A percentile compares a stretch with the other conserved stretches of the same genome.
phyloP scores from a whole-genome alignment of 2,113 vertebrate species.

The Carollia perspicillata region DNA sequence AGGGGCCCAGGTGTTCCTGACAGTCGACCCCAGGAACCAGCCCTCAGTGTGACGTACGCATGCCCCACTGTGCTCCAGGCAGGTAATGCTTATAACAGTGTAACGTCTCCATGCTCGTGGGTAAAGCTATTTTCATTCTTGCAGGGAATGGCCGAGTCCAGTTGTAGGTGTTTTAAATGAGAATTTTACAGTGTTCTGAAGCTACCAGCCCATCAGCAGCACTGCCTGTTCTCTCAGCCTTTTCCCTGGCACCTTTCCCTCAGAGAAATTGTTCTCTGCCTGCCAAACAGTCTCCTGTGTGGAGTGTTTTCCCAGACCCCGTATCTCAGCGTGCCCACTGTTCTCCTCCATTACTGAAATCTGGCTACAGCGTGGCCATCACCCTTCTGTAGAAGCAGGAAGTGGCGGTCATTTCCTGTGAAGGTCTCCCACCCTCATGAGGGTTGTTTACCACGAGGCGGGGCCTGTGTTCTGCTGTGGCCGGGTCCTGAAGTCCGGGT shows the following conservation, averaged over 20 bases:
- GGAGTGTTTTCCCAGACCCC: background rate
- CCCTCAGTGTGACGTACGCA: background rate
- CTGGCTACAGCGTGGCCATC: background rate
- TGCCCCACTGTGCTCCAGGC: background rate
- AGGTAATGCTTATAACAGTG: background rate
- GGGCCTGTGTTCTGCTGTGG: too few relatives aligned
- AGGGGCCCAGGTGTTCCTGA: background rate
- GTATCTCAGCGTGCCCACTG: background rate
- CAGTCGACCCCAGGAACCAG: rapidly evolving
- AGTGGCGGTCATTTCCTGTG: background rate
- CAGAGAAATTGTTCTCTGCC: background rate
- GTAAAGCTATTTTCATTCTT: background rate
- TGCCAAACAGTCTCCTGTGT: background rate
- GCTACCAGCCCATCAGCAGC: background rate
- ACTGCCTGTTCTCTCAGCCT: too few relatives aligned
- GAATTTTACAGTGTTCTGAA: background rate
- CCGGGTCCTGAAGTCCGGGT: too few relatives aligned
- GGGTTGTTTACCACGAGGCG: background rate
- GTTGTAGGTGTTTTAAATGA: background rate
- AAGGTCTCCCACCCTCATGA: background rate
- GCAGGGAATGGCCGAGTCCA: background rate
- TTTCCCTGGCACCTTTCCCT: background rate
- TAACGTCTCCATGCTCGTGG: background rate
- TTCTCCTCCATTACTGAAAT: background rate
- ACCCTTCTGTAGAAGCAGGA: background rate